phyloP scores from a whole-genome alignment of 1,140 invertebrate genomes.

The Atopsyche davidsoni region DNA sequence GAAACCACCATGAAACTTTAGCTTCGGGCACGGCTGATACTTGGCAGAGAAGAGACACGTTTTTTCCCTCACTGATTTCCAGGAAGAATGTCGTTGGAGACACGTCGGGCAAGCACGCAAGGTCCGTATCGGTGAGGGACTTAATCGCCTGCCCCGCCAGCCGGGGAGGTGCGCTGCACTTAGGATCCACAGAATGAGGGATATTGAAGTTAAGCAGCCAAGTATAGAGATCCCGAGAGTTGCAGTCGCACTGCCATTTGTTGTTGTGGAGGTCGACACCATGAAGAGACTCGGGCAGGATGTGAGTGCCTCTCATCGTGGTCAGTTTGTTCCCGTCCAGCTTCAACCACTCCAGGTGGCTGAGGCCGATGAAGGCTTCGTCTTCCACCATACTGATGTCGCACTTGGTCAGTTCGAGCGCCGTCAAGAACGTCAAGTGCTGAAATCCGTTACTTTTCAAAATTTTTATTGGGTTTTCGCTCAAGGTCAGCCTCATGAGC shows the following conservation, averaged over 20 bases:
- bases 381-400: conserved; percentile 69
- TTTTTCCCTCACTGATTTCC: conserved; percentile 71
- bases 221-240: conserved; percentile 63
- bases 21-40: conserved; percentile 73
- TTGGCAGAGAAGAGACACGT: conserved; percentile 70
- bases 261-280: conserved; percentile 79
- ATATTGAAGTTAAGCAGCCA: conserved; percentile 73
- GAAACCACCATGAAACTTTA: conserved; percentile 73
- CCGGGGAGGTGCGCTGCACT: conserved; percentile 64
- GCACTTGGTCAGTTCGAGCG: conserved; percentile 75
- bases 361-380: conserved; percentile 74
- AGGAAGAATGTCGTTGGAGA: conserved; percentile 63
- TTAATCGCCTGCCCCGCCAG: conserved; percentile 63
- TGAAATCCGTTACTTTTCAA: conserved; percentile 71
- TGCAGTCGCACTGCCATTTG: conserved; percentile 84
- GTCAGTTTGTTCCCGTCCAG: conserved; percentile 74
- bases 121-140: conserved; percentile 60
- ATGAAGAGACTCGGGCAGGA: conserved; percentile 66
- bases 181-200: conserved; percentile 66
- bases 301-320: conserved; percentile 59
- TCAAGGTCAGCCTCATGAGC: conserved; percentile 74
- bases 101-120: conserved; percentile 77
- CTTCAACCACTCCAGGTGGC: conserved; percentile 76
- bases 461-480: conserved; percentile 70
- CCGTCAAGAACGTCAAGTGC: conserved; percentile 66